Evolutionary conservation across 2,113 vertebrate genomes (phyloP), one percentile per base, ranked within the genome.

Genomic region (Stictonetta naevosa): DNA sequence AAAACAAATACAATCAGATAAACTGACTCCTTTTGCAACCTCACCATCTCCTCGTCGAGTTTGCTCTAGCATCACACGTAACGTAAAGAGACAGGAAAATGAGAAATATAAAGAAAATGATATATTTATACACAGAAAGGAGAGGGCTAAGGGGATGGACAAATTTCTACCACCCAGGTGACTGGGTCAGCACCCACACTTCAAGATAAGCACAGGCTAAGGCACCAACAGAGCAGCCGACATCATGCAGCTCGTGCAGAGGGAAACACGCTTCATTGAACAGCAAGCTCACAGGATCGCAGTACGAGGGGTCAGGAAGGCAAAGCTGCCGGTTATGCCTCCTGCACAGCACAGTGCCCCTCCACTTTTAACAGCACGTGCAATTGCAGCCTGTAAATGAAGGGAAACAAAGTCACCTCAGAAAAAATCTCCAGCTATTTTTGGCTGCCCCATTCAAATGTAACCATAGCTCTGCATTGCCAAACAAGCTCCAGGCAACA

Each of bases 1-100:
- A 85, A 93, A 95, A 90, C 44, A 95, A 88, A 95, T 29, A 28
- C 25, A 84, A 87, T 76, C 87, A 94, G 82, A 91, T 87, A 93
- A 82, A 84, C 52, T 23, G 33, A n/a, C 21, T 84, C 69, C 62
- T 91, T 83, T 81, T 91, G 80, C 60, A 94, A 58, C 68, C 81
- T 71, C 63, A 77, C 38, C 29, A 10, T 78, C 31, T 85, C 28
- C 52, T 68, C 29, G 28, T 33, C 46, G 48, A 48, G 31, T 69
- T 86, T 88, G 28, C 12, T 96, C 13, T 31, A 86, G 25, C 64
- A 74, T 63, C 64, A 36, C 40, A 19, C 2, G 8, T n/a, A 72
- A 42, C 2, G 1, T 7, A 53, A 84, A 66, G 38, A 80, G 40
- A 83, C 38, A 86, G 53, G 29, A 76, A 76, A 85, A 83, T 12